A percentile compares a stretch with the other conserved stretches of the same genome.
These are phyloP conservation scores for Miichthys miiuy DNA, from an alignment of 2,797 vertebrate species.

Conservation along the genomic window DNA sequence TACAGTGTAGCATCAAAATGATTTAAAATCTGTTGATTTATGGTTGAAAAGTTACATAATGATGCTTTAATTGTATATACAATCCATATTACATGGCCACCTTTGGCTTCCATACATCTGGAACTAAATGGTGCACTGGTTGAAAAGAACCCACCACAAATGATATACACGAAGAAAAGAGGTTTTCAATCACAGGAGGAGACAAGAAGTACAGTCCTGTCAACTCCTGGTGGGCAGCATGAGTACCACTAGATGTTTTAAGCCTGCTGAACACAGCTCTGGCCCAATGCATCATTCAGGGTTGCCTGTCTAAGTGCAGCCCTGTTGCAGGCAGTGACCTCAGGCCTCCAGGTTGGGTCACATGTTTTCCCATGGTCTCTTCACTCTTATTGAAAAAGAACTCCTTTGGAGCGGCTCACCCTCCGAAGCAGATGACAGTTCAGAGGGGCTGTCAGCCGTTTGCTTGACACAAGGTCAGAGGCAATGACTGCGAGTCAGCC, in stretches of 20 bases:
- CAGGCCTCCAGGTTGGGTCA: conserved; percentile 8
- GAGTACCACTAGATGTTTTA: neutral
- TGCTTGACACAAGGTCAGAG: conserved; percentile 65
- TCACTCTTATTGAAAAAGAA: conserved; percentile 9
- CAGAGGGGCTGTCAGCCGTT: conserved; percentile 40
- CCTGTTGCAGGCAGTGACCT: conserved; percentile 19
- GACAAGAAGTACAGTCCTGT: neutral
- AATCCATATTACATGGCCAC: neutral
- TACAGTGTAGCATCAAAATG: too few relatives aligned
- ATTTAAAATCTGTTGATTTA: too few relatives aligned
- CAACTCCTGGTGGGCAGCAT: neutral
- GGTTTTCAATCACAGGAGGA: neutral
- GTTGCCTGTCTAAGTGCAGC: neutral
- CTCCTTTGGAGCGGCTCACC: neutral
- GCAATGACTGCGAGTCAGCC: conserved; percentile 48
- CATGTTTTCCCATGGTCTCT: conserved; percentile 1
- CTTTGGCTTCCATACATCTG: neutral
- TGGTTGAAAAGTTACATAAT: too few relatives aligned
- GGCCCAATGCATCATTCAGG: neutral
- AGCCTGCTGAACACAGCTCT: neutral
- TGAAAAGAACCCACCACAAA: neutral
- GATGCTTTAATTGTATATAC: too few relatives aligned
- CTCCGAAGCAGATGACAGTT: conserved; percentile 53
- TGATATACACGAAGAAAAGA: neutral
- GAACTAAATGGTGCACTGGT: neutral